A percentile compares a stretch with the other conserved stretches of the same genome.
phyloP scores from a whole-genome alignment of 2,888 invertebrate genomes.

The Cheilosia soror region DNA sequence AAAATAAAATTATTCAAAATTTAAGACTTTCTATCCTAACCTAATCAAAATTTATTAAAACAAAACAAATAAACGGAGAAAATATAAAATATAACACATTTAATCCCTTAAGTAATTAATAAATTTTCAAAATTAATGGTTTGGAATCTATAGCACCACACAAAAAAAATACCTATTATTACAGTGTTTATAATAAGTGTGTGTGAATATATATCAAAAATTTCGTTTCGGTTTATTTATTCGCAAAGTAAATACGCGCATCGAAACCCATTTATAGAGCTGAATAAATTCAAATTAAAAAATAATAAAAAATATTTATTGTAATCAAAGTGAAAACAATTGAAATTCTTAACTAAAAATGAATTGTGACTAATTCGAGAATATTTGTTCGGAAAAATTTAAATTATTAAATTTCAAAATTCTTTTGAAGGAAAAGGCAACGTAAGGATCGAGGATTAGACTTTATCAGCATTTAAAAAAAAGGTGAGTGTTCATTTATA shows the following conservation, averaged over 20 bases:
- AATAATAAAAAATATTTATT: slow-evolving; percentile 17
- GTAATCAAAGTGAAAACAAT: slow-evolving; percentile 52
- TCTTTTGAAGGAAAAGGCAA: slow-evolving; percentile 5
- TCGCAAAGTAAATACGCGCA: slow-evolving; percentile 70
- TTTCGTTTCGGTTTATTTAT: slow-evolving; percentile 82
- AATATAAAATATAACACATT: slow-evolving; percentile 80
- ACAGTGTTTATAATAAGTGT: slow-evolving; percentile 60
- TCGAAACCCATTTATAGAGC: slow-evolving; percentile 62
- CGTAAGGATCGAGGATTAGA: slow-evolving; percentile 48
- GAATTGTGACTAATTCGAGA: slow-evolving; percentile 53
- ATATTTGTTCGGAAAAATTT: slow-evolving; percentile 19
- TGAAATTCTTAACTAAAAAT: slow-evolving; percentile 10
- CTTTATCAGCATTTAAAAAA: slow-evolving; percentile 12
- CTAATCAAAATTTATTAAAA: slow-evolving; percentile 55
- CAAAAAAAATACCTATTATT: slow-evolving; percentile 65
- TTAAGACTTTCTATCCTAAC: slow-evolving; percentile 51
- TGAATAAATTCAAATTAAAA: slow-evolving; percentile 12
- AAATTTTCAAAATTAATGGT: slow-evolving; percentile 84
- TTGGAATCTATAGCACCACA: slow-evolving; percentile 82
- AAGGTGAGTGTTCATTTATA: slow-evolving; percentile 46
- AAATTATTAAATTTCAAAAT: slow-evolving; percentile 26
- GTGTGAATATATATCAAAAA: slow-evolving; percentile 78
- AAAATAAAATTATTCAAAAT: slow-evolving; percentile 62
- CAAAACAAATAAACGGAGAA: slow-evolving; percentile 59
- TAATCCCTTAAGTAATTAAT: slow-evolving; percentile 81